phyloP scores from a whole-genome alignment of 2,888 invertebrate genomes.

The Zootermopsis nevadensis region DNA sequence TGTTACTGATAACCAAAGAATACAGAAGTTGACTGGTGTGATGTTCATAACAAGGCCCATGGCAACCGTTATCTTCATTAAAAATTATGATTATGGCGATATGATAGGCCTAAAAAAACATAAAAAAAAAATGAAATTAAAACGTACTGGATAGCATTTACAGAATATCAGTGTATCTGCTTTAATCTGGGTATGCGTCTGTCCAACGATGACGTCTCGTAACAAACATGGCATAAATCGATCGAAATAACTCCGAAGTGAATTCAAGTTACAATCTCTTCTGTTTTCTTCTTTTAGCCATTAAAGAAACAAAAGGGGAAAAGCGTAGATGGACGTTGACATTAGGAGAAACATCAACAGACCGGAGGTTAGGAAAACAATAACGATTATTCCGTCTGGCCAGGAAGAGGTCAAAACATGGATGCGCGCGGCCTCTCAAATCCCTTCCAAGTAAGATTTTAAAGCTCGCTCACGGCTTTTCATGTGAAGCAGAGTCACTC shows the following conservation, averaged over 20 bases:
- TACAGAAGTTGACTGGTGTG: too few relatives aligned
- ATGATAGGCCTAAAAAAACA: too few relatives aligned
- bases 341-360: slow-evolving; percentile 19
- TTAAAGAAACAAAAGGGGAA: slow-evolving; percentile 27
- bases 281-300: slow-evolving; percentile 9
- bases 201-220: neutral
- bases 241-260: slow-evolving; percentile 2
- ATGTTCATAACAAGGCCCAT: too few relatives aligned
- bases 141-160: neutral
- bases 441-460: slow-evolving; percentile 7
- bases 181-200: neutral
- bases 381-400: slow-evolving; percentile 20
- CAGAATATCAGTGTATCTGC: neutral
- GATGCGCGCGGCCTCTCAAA: neutral
- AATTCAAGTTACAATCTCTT: slow-evolving; percentile 26
- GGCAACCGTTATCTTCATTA: too few relatives aligned
- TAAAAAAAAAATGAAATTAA: too few relatives aligned
- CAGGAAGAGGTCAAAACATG: neutral
- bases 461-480: neutral
- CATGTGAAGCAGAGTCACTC: too few relatives aligned
- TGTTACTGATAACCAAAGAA: too few relatives aligned
- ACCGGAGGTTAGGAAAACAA: slow-evolving; percentile 19
- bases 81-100: too few relatives aligned
- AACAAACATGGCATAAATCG: slow-evolving; percentile 7
- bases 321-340: slow-evolving; percentile 6